Conservation (phyloP, 2,888 invertebrate species). For the Teinopalpus imperialis region DNA sequence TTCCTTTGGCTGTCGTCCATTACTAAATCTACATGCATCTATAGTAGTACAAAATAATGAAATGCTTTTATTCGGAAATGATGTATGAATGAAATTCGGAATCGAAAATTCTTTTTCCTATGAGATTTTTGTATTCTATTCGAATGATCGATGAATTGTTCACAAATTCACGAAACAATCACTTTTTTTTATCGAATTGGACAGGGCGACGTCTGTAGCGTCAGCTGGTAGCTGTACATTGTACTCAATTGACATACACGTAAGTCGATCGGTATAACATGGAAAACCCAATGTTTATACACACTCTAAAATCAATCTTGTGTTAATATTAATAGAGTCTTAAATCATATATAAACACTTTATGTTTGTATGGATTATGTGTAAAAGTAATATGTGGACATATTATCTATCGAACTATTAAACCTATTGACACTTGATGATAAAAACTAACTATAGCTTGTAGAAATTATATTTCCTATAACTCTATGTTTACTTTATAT, state of each 20-base stretch:
- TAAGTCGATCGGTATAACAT: too few species aligned
- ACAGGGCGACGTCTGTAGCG: too few species aligned
- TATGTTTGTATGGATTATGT: background rate
- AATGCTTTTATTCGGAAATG: background rate
- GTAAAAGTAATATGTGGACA: background rate
- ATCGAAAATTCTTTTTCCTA: too few species aligned
- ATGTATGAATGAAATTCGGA: background rate
- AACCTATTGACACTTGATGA: slow-evolving; percentile 11
- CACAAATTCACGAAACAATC: too few species aligned
- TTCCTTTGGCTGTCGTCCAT: slow-evolving; percentile 12
- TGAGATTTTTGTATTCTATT: too few species aligned
- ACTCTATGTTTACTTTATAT: slow-evolving; percentile 3
- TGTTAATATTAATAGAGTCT: background rate
- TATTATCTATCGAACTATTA: slow-evolving; percentile 6
- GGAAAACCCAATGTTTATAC: too few species aligned
- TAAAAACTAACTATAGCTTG: slow-evolving; percentile 3
- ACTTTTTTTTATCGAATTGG: too few species aligned
- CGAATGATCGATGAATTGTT: too few species aligned
- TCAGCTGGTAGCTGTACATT: too few species aligned
- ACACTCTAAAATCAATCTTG: background rate
- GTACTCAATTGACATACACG: too few species aligned
- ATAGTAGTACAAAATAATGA: background rate
- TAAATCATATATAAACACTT: background rate
- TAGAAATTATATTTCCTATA: background rate
- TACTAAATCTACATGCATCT: slow-evolving; percentile 9